phyloP scores from a whole-genome alignment of 2,888 invertebrate genomes.

The Caenorhabditis angaria region DNA sequence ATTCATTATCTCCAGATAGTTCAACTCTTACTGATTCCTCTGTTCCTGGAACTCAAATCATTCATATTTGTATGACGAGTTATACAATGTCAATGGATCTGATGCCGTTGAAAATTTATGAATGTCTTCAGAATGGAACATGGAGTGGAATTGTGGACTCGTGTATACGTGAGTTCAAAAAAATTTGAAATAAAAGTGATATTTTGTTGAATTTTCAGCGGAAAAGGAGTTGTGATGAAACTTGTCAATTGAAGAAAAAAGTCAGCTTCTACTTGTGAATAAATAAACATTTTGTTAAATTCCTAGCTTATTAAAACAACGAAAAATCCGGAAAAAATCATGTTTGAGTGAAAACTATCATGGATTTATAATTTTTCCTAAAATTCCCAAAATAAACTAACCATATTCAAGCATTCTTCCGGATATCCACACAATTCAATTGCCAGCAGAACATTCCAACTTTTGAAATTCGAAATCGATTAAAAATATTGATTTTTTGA shows the following conservation, averaged over 20 bases:
- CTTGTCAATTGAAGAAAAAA: not conserved
- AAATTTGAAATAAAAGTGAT: not conserved
- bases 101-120: slow-evolving; percentile 3
- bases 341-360: no score
- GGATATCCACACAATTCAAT: no score
- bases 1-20: not conserved
- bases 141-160: not conserved
- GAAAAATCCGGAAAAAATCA: no score
- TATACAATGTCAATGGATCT: not conserved
- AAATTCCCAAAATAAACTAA: no score
- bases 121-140: not conserved
- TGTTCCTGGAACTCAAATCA: not conserved
- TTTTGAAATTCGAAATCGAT: no score
- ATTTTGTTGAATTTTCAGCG: not conserved
- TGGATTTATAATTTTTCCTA: no score
- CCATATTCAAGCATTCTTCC: no score
- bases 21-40: not conserved
- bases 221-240: not conserved
- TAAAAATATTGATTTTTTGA: no score
- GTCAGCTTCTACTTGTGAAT: no score
- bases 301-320: no score
- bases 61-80: not conserved
- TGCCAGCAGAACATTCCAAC: no score
- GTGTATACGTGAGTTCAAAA: not conserved
- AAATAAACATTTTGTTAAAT: no score